These are phyloP conservation scores for Zelostemma sp. DNA, from an alignment of 1,140 invertebrate species.

Conservation along the genomic window DNA sequence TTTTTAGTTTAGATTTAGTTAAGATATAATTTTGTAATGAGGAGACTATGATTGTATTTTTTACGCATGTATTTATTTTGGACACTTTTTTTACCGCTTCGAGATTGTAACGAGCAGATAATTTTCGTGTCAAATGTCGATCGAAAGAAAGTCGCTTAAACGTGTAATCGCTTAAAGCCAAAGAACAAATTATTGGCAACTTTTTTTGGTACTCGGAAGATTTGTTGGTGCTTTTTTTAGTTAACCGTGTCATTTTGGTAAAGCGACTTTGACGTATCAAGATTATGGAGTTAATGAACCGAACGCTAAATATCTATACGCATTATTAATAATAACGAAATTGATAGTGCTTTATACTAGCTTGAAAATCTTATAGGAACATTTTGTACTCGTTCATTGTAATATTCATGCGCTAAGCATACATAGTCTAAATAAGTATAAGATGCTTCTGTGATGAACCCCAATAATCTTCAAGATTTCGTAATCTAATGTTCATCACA, in stretches of 20 bases:
- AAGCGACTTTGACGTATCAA: neutral
- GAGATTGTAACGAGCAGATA: too few species aligned
- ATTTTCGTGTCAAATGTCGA: too few species aligned
- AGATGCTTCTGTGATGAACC: constrained; percentile 70
- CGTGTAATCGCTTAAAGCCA: too few species aligned
- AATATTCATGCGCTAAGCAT: constrained; percentile 64
- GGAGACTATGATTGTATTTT: neutral
- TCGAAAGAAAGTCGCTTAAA: too few species aligned
- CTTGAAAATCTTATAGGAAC: constrained; percentile 60
- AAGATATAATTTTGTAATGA: neutral
- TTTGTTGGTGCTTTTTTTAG: too few species aligned
- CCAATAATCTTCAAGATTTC: constrained; percentile 61
- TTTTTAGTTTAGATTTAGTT: neutral
- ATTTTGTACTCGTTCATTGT: constrained; percentile 69
- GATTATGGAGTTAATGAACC: neutral
- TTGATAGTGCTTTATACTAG: constrained; percentile 68
- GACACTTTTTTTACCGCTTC: too few species aligned
- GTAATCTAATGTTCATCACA: constrained; percentile 46
- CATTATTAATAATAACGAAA: constrained; percentile 33
- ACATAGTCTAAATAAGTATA: constrained; percentile 63
- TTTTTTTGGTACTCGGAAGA: too few species aligned
- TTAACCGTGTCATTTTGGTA: too few species aligned
- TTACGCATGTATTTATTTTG: too few species aligned
- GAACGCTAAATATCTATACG: neutral
- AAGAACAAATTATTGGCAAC: too few species aligned